These are phyloP conservation scores for Nebria ingens DNA, from an alignment of 1,140 invertebrate genomes.

Conservation along the genomic window DNA sequence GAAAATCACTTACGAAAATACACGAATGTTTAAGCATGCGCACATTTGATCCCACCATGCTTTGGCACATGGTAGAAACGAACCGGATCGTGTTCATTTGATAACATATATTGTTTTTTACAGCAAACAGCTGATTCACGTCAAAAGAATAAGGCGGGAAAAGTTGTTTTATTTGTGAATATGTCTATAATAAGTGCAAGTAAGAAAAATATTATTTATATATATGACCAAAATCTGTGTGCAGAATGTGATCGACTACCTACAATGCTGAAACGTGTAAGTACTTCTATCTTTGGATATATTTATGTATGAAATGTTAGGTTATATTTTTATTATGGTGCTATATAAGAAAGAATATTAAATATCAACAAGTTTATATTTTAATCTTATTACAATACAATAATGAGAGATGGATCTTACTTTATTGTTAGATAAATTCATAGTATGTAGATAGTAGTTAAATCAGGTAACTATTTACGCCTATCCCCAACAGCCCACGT, in stretches of 20 bases:
- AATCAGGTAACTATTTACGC: too few species aligned
- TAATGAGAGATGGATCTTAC: too few species aligned
- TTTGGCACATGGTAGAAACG: background rate
- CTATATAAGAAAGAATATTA: slow-evolving; percentile 2
- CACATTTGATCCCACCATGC: background rate
- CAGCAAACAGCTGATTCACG: too few species aligned
- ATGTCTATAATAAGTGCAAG: background rate
- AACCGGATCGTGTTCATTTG: background rate
- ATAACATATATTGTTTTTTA: background rate
- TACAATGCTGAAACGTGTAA: slow-evolving; percentile 29
- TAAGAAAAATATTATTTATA: background rate
- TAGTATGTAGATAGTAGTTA: too few species aligned
- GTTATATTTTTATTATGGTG: background rate
- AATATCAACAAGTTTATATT: slow-evolving; percentile 2
- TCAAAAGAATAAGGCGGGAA: background rate
- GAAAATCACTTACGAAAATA: background rate
- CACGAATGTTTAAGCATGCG: background rate
- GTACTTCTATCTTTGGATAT: slow-evolving; percentile 13
- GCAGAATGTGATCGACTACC: slow-evolving; percentile 27
- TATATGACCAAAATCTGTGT: slow-evolving; percentile 13
- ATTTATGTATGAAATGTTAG: background rate
- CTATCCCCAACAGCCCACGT: too few species aligned
- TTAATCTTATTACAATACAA: too few species aligned
- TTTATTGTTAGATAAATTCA: too few species aligned
- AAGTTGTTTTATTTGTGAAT: background rate